Conservation (phyloP, 2,888 invertebrate genomes). For the Lasioglossum zephyrum region DNA sequence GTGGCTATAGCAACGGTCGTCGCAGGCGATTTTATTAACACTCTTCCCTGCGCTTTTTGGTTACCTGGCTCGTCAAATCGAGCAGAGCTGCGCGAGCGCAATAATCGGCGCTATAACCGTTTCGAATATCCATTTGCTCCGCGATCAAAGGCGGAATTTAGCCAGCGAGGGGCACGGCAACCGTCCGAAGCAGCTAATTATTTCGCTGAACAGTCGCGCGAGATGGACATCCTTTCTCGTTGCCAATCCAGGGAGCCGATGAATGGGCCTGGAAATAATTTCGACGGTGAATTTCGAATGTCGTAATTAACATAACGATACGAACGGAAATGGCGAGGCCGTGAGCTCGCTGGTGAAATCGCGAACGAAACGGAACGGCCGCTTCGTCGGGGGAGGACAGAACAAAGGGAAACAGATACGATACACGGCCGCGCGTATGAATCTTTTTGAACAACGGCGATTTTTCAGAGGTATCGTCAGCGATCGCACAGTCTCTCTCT, state of each 20-base stretch:
- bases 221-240: not conserved
- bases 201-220: not conserved
- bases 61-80: not conserved
- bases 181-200: not conserved
- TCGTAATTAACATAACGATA: conserved; percentile 7
- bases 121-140: not conserved
- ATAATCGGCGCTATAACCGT: not conserved
- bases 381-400: not conserved
- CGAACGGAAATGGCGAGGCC: not conserved
- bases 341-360: not conserved
- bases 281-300: not conserved
- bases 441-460: conserved; percentile 62
- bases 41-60: not conserved
- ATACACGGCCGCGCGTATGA: conserved; percentile 52
- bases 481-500: conserved; percentile 56
- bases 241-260: not conserved
- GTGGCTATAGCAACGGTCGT: not conserved
- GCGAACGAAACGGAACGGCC: not conserved
- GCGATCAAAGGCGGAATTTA: conserved; percentile 1
- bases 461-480: conserved; percentile 69
- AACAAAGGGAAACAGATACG: conserved; percentile 56
- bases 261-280: not conserved
- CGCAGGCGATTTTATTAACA: not conserved
- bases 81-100: not conserved
- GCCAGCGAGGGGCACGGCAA: not conserved